Conservation (phyloP, 2,888 invertebrate genomes). For the Agonopterix subpropinquella region DNA sequence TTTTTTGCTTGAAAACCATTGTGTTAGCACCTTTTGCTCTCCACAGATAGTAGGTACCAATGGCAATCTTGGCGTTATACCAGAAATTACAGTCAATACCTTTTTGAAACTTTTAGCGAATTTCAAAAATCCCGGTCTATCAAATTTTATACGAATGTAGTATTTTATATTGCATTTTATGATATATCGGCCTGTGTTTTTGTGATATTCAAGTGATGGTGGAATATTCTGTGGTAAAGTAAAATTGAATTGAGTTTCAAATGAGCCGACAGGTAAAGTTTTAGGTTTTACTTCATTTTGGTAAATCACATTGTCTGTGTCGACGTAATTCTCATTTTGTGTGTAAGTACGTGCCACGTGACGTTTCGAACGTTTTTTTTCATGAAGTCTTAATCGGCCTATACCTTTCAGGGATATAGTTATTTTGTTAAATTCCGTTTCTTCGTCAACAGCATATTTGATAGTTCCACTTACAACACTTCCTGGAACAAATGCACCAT, state of each 20-base stretch:
- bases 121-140: conserved; percentile 26
- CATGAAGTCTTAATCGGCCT: conserved; percentile 8
- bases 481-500: conserved; percentile 16
- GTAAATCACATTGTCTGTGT: conserved; percentile 14
- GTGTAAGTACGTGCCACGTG: conserved; percentile 1
- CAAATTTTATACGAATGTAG: conserved; percentile 32
- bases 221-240: conserved; percentile 27
- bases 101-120: conserved; percentile 26
- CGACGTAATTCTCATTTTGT: conserved; percentile 19
- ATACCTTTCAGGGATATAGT: conserved; percentile 19
- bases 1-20: conserved; percentile 22
- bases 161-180: conserved; percentile 26
- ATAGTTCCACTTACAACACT: conserved; percentile 16
- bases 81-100: conserved; percentile 25
- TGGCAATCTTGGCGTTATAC: conserved; percentile 21
- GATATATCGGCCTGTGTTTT: conserved; percentile 7
- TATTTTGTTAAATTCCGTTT: conserved; percentile 14
- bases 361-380: conserved; percentile 3
- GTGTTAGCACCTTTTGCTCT: conserved; percentile 25
- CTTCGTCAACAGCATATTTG: conserved; percentile 18
- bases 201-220: conserved; percentile 16
- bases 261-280: conserved; percentile 16
- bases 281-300: conserved; percentile 5
- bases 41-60: conserved; percentile 24
- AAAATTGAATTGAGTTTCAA: conserved; percentile 27